These are phyloP conservation scores for Piaya cayana DNA, from an alignment of 2,113 vertebrate genomes.

Conservation along the genomic window DNA sequence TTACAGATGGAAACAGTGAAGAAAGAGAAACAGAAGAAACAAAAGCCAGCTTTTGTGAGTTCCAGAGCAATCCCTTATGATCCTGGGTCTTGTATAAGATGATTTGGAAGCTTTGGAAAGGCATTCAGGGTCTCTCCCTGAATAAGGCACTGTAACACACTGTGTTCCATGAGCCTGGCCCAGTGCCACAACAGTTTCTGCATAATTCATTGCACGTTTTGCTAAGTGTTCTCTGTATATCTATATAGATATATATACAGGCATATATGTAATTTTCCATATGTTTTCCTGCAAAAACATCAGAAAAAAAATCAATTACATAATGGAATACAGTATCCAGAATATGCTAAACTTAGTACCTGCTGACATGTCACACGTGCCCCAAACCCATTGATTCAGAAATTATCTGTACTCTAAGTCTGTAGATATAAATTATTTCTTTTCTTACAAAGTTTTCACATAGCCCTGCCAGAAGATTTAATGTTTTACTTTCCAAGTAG, in stretches of 20 bases:
- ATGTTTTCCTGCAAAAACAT: constrained; percentile 61
- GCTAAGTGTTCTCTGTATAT: constrained; percentile 63
- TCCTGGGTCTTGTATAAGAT: constrained; percentile 64
- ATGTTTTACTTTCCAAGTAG: not conserved
- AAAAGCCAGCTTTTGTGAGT: constrained; percentile 80
- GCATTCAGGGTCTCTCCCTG: constrained; percentile 57
- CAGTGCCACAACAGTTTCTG: constrained; percentile 27
- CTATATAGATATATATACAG: constrained; percentile 48
- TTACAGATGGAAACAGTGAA: constrained; percentile 55
- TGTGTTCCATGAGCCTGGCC: constrained; percentile 48
- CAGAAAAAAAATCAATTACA: constrained; percentile 37
- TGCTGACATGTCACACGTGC: not conserved
- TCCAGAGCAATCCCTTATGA: constrained; percentile 63
- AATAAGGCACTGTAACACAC: constrained; percentile 53
- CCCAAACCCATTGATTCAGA: not conserved
- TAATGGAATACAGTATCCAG: not conserved
- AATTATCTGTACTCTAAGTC: not conserved
- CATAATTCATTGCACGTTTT: constrained; percentile 36
- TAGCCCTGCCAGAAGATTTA: not conserved
- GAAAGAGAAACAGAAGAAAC: constrained; percentile 66
- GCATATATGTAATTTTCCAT: constrained; percentile 43
- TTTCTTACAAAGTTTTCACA: not conserved
- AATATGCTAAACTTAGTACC: not conserved
- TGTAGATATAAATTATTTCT: not conserved
- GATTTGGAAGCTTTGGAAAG: constrained; percentile 65